Evolutionary conservation across 2,113 vertebrate genomes (phyloP), one percentile per base, ranked within the genome.

Genomic region (Bufo bufo): DNA sequence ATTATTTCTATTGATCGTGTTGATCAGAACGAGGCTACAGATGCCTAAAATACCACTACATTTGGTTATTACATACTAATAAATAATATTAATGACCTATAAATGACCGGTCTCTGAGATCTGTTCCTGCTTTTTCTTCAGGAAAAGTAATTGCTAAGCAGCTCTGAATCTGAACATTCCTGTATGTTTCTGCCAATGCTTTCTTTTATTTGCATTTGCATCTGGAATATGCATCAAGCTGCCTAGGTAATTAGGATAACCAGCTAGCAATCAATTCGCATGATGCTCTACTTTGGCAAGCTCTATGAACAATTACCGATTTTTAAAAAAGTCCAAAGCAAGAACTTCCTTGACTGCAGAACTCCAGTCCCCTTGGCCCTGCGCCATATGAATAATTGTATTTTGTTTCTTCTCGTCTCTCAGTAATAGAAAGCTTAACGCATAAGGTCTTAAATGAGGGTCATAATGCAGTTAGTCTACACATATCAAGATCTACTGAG

Each of bases 151-250:
- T 71, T 71, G 66, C 69, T 72, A 13, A 14, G 14, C 69, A 43
- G 69, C 4, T 14, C 4, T 72, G 69, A 72, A 72, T 13, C 23
- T 74, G 10, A 45, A 47, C 17, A 43, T 47, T 16, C 43, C 45
- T 78, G 19, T 49, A 7, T 47, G 72, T 52, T 12, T 33, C 19
- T 77, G 75, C 12, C 49, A 12, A 4, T 77, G 8, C 9, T 33
- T 65, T 50, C 50, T 43, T 71, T 71, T 52, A 49, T 56, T 75
- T 85, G 6, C 23, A 49, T 56, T 75, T 85, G 6, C 23, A 75
- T 85, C 71, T 85, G 54, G 54, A 75, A 74, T 72, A 43, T 54
- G n/a, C 47, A 85, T 85, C 69, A 75, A 75, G 54, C 84, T 84
- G 69, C 45, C 52, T 47, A 20, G 49, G 71, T 77, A 61, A 77